Conservation (phyloP, 2,113 vertebrate species). For the Chitala chitala region DNA sequence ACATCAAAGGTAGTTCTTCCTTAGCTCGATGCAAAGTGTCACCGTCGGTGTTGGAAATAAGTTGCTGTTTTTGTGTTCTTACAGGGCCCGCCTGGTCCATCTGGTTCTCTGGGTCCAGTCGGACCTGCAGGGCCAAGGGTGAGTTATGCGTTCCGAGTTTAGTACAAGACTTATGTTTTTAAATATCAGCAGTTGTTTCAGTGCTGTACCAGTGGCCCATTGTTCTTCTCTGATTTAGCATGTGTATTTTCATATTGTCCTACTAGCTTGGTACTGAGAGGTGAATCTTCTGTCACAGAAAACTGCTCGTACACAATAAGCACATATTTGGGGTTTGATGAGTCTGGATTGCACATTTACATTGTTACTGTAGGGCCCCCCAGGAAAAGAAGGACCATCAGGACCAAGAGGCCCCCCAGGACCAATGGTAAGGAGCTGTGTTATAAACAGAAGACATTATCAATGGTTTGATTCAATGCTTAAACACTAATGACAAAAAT, state of each 20-base stretch:
- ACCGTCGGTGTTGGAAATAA: too few species aligned
- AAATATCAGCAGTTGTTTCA: not conserved
- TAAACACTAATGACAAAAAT: not conserved
- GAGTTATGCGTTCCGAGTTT: too few species aligned
- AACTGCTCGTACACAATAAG: too few species aligned
- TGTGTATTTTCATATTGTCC: too few species aligned
- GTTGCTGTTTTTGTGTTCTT: slow-evolving; percentile 42
- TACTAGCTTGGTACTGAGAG: too few species aligned
- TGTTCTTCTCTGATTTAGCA: too few species aligned
- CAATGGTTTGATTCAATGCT: not conserved
- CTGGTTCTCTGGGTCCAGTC: slow-evolving; percentile 79
- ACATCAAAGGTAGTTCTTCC: too few species aligned
- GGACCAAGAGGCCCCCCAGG: slow-evolving; percentile 92
- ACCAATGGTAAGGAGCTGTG: slow-evolving; percentile 66
- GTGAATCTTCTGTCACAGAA: too few species aligned
- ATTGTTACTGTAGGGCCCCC: slow-evolving; percentile 75
- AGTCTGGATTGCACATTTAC: slow-evolving; percentile 33
- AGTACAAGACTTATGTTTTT: too few species aligned
- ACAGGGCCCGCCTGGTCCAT: slow-evolving; percentile 78
- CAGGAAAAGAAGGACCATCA: slow-evolving; percentile 88
- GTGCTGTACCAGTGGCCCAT: too few species aligned
- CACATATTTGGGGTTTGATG: not conserved
- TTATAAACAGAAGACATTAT: not conserved
- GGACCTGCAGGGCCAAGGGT: slow-evolving; percentile 87
- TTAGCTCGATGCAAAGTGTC: too few species aligned